Evolutionary conservation across 2,888 invertebrate species (phyloP).

Genomic region (Trachelus stipa): DNA sequence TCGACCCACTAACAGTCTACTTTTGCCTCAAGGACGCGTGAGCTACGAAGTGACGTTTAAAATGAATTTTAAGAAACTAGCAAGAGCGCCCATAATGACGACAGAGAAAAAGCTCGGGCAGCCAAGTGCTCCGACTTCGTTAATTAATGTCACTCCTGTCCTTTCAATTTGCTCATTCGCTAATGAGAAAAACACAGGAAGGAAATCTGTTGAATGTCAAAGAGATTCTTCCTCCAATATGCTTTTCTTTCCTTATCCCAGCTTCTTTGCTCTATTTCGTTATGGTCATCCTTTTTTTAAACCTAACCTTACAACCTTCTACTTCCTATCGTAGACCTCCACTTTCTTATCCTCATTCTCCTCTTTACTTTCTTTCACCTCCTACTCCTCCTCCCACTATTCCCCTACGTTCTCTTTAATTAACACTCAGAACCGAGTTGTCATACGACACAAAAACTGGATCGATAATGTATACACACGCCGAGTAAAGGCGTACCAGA

Average conservation of each 20-base stretch:
- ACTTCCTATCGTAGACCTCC: background rate
- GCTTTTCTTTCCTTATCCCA: background rate
- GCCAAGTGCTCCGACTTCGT: background rate
- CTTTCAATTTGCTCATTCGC: background rate
- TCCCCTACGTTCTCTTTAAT: conserved; percentile 39
- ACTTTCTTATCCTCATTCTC: background rate
- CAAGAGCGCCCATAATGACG: background rate
- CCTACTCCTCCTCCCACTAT: background rate
- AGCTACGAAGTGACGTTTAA: background rate
- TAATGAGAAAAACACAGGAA: background rate
- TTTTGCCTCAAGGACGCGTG: background rate
- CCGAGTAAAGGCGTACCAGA: conserved; percentile 7
- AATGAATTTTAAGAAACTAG: background rate
- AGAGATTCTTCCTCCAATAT: background rate
- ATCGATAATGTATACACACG: conserved; percentile 45
- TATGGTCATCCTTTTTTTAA: background rate
- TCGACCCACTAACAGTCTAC: conserved; percentile 43
- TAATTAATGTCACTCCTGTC: background rate
- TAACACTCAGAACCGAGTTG: conserved; percentile 56
- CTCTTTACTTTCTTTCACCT: background rate
- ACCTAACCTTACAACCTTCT: background rate
- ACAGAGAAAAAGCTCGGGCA: background rate
- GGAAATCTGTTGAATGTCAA: background rate
- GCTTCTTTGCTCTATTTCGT: background rate
- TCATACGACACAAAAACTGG: conserved; percentile 53